A percentile compares a stretch with the other conserved stretches of the same genome.
phyloP scores from a whole-genome alignment of 2,888 invertebrate genomes.

The Callinectes sapidus region DNA sequence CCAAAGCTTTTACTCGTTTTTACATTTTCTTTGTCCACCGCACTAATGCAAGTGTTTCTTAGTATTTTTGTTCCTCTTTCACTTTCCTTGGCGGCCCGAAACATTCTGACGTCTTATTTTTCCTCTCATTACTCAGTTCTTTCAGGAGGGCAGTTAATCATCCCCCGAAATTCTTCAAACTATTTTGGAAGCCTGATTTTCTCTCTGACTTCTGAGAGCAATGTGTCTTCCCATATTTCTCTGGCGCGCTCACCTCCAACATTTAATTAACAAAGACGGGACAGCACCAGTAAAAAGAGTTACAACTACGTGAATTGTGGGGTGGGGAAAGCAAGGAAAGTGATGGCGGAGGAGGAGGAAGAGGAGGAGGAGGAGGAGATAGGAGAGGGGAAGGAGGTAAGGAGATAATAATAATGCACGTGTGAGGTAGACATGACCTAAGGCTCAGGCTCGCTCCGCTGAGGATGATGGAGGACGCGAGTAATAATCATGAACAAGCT shows the following conservation, averaged over 20 bases:
- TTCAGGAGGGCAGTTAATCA: neutral
- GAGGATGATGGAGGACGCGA: constrained; percentile 24
- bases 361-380: neutral
- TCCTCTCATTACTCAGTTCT: neutral
- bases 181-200: neutral
- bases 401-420: constrained; percentile 15
- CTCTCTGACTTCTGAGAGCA: neutral
- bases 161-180: neutral
- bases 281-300: neutral
- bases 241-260: neutral
- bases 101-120: neutral
- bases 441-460: neutral
- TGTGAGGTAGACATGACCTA: constrained; percentile 21
- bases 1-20: constrained; percentile 10
- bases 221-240: neutral
- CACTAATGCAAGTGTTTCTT: neutral
- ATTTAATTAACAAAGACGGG: neutral
- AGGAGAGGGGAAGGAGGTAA: neutral
- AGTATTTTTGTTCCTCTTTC: neutral
- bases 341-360: neutral
- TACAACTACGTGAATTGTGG: neutral
- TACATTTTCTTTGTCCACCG: neutral
- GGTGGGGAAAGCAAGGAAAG: neutral
- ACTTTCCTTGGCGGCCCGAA: neutral
- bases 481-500: constrained; percentile 28